Base-by-base conservation (phyloP, 2,113 vertebrate genomes). In the Hippolais icterina region DNA sequence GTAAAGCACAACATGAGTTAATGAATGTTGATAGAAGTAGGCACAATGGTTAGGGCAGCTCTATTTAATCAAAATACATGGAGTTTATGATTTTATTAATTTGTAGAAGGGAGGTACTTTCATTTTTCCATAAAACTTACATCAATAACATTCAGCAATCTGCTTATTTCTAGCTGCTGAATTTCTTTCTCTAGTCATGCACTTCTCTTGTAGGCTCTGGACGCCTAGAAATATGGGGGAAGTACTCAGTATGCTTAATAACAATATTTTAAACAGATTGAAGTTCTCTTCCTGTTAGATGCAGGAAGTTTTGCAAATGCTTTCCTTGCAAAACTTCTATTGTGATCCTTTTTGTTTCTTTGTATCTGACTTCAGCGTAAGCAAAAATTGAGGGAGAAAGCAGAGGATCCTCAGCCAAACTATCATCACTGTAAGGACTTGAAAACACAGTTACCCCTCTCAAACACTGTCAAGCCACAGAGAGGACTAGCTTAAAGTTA, bases 281-380 rank as follows among this genome's bases (percentile, higher is more conserved):
- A 39, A 64, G 24, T 47, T 93, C 42, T 70, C 10, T 63, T 90
- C 24, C 25, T 89, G 15, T 54, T 64, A 25, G 3, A 59, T 9
- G 29, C 2, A 46, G 44, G 6, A 13, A 66, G 20, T 21, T 91
- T 93, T 89, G n/a, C 7, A 87, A 69, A 64, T 25, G 12, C 9
- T 46, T 68, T 80, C 27, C 33, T 71, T 25, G 31, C 29, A n/a
- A 87, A 94, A 71, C 11, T 15, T 37, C 33, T 41, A 7, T 27
- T 37, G 11, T 0, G 0, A 11, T 31, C 0, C 12, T 39, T 82
- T 81, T 63, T 76, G 1, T n/a, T 46, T 54, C 29, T 71, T 54
- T 44, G 18, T 49, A 5, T 44, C 84, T 91, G 49, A 27, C 24
- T 63, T 84, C 49, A 56, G 27, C 25, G 28, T 29, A 53, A 90